A percentile compares a stretch with the other conserved stretches of the same genome.
These are phyloP conservation scores for Rhynchopsitta pachyrhyncha DNA, from an alignment of 2,113 vertebrate species.

Conservation along the genomic window DNA sequence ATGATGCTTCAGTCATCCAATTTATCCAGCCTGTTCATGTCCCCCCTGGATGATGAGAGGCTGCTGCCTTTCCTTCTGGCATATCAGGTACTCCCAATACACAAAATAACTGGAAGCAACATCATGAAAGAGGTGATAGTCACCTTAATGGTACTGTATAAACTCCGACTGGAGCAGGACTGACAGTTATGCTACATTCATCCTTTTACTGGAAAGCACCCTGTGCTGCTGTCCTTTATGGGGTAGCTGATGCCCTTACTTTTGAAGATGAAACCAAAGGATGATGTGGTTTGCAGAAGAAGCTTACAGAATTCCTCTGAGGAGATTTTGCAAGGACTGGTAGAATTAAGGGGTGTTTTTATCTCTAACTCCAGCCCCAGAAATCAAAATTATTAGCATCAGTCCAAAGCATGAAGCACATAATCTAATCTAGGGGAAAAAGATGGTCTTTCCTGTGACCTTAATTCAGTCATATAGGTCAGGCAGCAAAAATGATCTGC, in stretches of 20 bases:
- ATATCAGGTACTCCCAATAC: background rate
- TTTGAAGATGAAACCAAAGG: background rate
- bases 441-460: slow-evolving; percentile 1
- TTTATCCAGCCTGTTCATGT: background rate
- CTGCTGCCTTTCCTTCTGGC: background rate
- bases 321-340: background rate
- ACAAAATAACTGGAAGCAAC: background rate
- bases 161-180: background rate
- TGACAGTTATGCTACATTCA: background rate
- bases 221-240: background rate
- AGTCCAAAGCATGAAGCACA: background rate
- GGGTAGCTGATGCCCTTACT: background rate
- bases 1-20: background rate
- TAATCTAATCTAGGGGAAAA: background rate
- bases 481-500: slow-evolving; percentile 10
- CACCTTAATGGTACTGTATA: background rate
- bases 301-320: slow-evolving; percentile 13
- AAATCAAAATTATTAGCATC: slow-evolving; percentile 19
- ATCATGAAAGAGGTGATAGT: background rate
- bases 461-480: slow-evolving; percentile 13
- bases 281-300: background rate
- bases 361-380: background rate
- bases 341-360: slow-evolving; percentile 10
- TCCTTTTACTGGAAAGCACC: background rate
- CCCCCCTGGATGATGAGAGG: background rate